Conservation (phyloP, 2,113 vertebrate species). For the Oncorhynchus clarkii region DNA sequence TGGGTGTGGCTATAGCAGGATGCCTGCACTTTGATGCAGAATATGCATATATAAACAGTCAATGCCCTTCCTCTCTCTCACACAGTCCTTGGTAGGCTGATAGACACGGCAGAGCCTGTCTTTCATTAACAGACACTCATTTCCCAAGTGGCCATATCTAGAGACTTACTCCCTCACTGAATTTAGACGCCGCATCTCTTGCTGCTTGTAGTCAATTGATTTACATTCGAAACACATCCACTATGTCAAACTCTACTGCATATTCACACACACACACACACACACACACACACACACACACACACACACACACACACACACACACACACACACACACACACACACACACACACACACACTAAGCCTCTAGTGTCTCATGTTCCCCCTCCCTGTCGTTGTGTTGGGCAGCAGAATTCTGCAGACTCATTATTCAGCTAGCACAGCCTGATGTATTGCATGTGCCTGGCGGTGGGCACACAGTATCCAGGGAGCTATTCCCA, state of each 20-base stretch:
- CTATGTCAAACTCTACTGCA: not conserved
- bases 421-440: constrained; percentile 49
- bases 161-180: too few species aligned
- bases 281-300: not conserved
- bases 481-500: constrained; percentile 44
- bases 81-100: too few species aligned
- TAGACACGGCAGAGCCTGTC: too few species aligned
- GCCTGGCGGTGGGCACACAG: constrained; percentile 6
- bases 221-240: not conserved
- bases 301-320: not conserved
- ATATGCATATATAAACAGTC: too few species aligned
- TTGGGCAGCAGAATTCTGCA: constrained; percentile 38
- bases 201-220: not conserved
- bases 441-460: constrained; percentile 26
- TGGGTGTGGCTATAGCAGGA: constrained; percentile 11
- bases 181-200: too few species aligned
- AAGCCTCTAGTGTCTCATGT: not conserved
- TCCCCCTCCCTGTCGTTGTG: constrained; percentile 31
- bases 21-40: not conserved
- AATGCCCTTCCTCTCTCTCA: too few species aligned
- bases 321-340: not conserved
- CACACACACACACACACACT: not conserved
- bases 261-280: not conserved
- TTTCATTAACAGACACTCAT: too few species aligned
- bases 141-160: too few species aligned